A percentile compares a stretch with the other conserved stretches of the same genome.
These are phyloP conservation scores for Muschampia plurimacula DNA, from an alignment of 2,888 invertebrate genomes.

Conservation along the genomic window DNA sequence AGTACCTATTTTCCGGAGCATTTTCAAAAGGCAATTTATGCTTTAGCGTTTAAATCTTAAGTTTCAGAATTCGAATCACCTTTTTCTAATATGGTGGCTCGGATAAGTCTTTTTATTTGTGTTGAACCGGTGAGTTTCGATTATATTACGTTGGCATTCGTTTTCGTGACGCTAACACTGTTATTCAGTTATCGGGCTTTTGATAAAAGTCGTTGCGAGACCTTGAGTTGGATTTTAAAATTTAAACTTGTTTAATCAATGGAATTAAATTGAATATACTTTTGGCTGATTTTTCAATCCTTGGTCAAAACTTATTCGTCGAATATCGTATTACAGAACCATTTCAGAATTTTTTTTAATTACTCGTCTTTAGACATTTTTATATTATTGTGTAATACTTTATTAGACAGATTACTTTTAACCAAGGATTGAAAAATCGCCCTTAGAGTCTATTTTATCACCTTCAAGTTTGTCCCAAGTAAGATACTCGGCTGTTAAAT, in stretches of 20 bases:
- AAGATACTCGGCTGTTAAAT: too few species aligned
- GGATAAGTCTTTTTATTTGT: constrained; percentile 14
- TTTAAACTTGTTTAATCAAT: background rate
- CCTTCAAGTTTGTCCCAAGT: too few species aligned
- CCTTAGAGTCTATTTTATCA: too few species aligned
- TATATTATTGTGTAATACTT: too few species aligned
- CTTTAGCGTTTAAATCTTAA: background rate
- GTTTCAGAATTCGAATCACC: background rate
- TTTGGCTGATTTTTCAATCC: too few species aligned
- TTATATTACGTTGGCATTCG: constrained; percentile 3
- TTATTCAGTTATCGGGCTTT: constrained; percentile 18
- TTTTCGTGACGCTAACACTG: constrained; percentile 16
- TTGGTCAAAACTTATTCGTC: too few species aligned
- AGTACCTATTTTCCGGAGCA: background rate
- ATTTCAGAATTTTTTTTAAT: too few species aligned
- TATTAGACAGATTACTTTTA: too few species aligned
- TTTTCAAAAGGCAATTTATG: background rate
- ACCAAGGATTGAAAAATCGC: too few species aligned
- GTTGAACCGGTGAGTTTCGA: constrained; percentile 18
- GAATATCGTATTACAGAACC: too few species aligned
- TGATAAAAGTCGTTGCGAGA: constrained; percentile 10
- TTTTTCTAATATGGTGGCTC: background rate
- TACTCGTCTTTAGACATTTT: too few species aligned
- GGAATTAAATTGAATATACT: background rate
- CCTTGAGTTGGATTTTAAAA: constrained; percentile 10